Percentiles rank a stretch among this genome's conserved stretches.
Evolutionary conservation across 2,797 vertebrate genomes (phyloP).

Genomic region (Sebastes vulpes): DNA sequence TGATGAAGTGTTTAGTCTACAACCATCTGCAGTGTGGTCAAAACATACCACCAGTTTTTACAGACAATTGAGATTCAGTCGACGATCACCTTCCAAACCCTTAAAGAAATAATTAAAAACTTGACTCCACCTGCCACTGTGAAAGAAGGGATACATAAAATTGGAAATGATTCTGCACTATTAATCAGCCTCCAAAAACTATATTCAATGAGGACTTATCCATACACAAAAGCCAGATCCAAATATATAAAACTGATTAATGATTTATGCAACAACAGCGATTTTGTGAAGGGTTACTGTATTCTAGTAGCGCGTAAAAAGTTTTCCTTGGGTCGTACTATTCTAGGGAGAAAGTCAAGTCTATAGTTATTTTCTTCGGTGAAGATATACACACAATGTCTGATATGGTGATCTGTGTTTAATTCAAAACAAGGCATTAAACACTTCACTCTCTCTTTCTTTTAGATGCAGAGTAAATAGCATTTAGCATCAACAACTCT

Average conservation of each 20-base stretch:
- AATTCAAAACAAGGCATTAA: background rate
- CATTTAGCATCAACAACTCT: background rate
- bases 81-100: background rate
- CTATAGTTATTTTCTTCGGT: background rate
- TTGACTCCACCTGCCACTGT: background rate
- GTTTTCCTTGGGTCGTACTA: too few relatives aligned
- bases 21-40: background rate
- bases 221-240: background rate
- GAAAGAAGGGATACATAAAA: background rate
- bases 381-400: background rate
- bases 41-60: background rate
- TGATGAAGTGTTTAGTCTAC: slow-evolving; percentile 17
- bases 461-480: background rate
- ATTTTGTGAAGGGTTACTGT: background rate
- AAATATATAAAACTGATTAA: background rate
- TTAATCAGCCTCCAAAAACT: background rate
- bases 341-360: too few relatives aligned
- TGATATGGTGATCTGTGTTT: background rate
- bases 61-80: background rate
- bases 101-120: background rate
- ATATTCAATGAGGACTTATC: background rate
- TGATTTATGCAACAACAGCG: background rate
- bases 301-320: too few relatives aligned
- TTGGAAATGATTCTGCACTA: too few relatives aligned
- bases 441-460: background rate